Conservation (phyloP, 1,140 invertebrate species). For the Lasioglossum albipes region DNA sequence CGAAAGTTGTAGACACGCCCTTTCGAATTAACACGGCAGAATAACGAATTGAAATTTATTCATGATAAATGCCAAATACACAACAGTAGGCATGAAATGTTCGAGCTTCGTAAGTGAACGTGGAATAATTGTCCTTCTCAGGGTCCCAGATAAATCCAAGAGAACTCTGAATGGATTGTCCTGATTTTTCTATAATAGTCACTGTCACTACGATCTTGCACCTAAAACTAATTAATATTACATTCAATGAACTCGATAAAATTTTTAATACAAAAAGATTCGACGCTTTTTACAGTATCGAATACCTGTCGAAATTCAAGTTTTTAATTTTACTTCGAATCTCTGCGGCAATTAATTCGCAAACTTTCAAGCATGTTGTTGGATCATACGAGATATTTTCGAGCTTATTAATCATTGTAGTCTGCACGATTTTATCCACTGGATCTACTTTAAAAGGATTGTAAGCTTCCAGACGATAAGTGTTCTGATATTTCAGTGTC, state of each 20-base stretch:
- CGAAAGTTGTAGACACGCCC: too few species aligned
- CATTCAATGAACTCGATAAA: neutral
- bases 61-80: conserved; percentile 71
- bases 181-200: conserved; percentile 73
- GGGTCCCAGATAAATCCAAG: conserved; percentile 74
- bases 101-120: conserved; percentile 66
- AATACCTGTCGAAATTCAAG: conserved; percentile 80
- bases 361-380: conserved; percentile 71
- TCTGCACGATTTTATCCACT: conserved; percentile 78
- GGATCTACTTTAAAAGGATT: conserved; percentile 79
- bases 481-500: conserved; percentile 77
- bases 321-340: conserved; percentile 77
- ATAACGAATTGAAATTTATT: conserved; percentile 52
- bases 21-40: too few species aligned
- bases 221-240: conserved; percentile 53
- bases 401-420: conserved; percentile 75
- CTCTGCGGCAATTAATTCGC: conserved; percentile 73
- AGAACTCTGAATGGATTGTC: conserved; percentile 67
- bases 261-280: too few species aligned
- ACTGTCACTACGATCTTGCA: conserved; percentile 73
- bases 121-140: conserved; percentile 71
- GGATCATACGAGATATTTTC: conserved; percentile 78
- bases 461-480: conserved; percentile 78
- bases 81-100: conserved; percentile 72
- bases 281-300: neutral